A percentile compares a stretch with the other conserved stretches of the same genome.
phyloP scores from a whole-genome alignment of 2,797 vertebrate species.

The Glossophaga mutica region DNA sequence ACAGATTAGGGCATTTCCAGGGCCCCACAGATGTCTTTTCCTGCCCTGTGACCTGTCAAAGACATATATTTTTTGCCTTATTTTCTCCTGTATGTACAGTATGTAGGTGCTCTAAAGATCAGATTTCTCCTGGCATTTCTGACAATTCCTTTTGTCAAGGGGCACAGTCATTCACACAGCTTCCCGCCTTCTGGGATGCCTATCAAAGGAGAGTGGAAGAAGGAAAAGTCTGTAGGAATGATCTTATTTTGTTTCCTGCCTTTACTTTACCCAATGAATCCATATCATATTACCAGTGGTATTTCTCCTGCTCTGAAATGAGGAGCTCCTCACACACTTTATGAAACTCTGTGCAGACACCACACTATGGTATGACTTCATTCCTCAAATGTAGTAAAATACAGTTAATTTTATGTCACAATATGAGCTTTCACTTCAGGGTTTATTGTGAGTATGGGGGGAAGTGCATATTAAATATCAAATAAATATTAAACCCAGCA shows the following conservation, averaged over 20 bases:
- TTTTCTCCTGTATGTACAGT: background rate
- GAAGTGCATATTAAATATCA: background rate
- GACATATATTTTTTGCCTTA: background rate
- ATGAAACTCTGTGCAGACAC: slow-evolving; percentile 17
- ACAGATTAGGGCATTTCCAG: background rate
- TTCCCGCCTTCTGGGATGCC: background rate
- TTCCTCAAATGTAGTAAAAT: slow-evolving; percentile 42
- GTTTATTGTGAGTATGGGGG: background rate
- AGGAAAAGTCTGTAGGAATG: background rate
- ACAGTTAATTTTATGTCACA: slow-evolving; percentile 12
- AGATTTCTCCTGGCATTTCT: slow-evolving; percentile 1
- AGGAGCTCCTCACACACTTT: background rate
- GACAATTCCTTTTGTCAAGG: background rate
- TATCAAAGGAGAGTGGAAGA: background rate
- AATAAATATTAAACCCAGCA: slow-evolving; percentile 19
- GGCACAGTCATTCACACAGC: background rate
- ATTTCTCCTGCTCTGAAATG: slow-evolving; percentile 2
- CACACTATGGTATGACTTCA: slow-evolving; percentile 51
- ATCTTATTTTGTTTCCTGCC: slow-evolving; percentile 19
- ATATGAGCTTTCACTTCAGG: background rate
- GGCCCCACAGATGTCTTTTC: background rate
- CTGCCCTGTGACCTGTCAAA: background rate
- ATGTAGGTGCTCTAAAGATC: background rate
- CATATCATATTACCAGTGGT: background rate
- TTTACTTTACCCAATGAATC: background rate